Base-by-base conservation (phyloP, 2,888 invertebrate species). In the Phyllotreta cruciferae region DNA sequence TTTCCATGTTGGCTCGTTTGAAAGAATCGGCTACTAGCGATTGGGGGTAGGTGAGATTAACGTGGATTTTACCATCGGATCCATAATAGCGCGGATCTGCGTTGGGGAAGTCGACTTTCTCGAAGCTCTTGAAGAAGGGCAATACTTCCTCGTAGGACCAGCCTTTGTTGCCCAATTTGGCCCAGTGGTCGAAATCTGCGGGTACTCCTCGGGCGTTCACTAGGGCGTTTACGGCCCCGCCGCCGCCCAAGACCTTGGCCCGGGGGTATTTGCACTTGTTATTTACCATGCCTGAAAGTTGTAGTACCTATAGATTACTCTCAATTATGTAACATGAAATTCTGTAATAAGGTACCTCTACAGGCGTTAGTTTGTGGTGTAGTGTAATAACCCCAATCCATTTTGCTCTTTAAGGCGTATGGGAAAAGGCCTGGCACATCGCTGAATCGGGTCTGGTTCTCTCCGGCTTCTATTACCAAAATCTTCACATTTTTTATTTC, bases 241-340 rank as follows among this genome's bases (percentile, higher is more conserved):
- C 88, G 1, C 93, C 93, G 7, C 93, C 93, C 76, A 93, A 85
- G 0, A 91, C 90, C 76, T 90, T 91, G 3, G 92, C 93, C 45
- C 83, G 72, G 0, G 84, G 79, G 70, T 77, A 77, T 0, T 72
- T 74, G 66, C 82, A 82, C 41, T 70, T 73, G 0, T 73, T 72
- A 11, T 77, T 73, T 1, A 62, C 70, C 76, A 81, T 78, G 1
- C 75, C 62, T 63, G 63, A 38, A n/a, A n/a, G n/a, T n/a, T n/a
- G n/a, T n/a, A n/a, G n/a, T n/a, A n/a, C n/a, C n/a, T n/a, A n/a
- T n/a, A n/a, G n/a, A n/a, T n/a, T n/a, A n/a, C n/a, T n/a, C n/a
- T n/a, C n/a, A n/a, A n/a, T n/a, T n/a, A n/a, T n/a, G n/a, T n/a
- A n/a, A n/a, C n/a, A n/a, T n/a, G n/a, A n/a, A n/a, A n/a, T 34